Percentiles rank a stretch among this genome's conserved stretches.
These are phyloP conservation scores for Metacarcinus magister DNA, from an alignment of 2,888 invertebrate genomes.

Conservation along the genomic window DNA sequence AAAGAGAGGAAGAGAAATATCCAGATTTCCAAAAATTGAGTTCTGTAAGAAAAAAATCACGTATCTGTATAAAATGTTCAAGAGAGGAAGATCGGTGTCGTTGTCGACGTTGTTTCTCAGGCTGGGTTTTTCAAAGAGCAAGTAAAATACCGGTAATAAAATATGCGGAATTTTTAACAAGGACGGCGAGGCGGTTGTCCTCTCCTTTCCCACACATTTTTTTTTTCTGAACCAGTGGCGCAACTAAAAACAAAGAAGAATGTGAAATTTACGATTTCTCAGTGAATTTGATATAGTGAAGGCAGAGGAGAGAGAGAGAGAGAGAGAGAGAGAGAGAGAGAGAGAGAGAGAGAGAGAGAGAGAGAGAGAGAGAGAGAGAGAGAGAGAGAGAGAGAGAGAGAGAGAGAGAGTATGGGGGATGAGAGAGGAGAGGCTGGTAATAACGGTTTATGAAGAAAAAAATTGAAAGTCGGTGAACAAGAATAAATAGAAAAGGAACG, in stretches of 20 bases:
- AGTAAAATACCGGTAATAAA: background rate
- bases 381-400: slow-evolving; percentile 17
- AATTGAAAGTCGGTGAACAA: background rate
- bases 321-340: background rate
- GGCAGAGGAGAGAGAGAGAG: background rate
- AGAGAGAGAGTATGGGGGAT: background rate
- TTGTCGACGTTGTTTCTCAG: slow-evolving; percentile 7
- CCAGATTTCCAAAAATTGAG: background rate
- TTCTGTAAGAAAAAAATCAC: background rate
- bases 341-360: slow-evolving; percentile 57
- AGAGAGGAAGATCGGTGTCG: background rate
- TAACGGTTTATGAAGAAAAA: background rate
- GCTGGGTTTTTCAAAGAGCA: background rate
- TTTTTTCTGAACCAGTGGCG: background rate
- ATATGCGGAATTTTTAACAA: background rate
- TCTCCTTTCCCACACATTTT: background rate
- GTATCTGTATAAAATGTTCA: background rate
- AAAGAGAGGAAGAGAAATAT: background rate
- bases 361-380: slow-evolving; percentile 48
- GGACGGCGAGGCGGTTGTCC: background rate
- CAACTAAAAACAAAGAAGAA: background rate
- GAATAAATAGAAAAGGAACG: too few relatives aligned
- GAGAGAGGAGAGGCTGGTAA: background rate
- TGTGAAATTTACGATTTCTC: background rate
- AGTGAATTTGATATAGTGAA: background rate